A percentile compares a stretch with the other conserved stretches of the same genome.
Conservation (phyloP, 2,888 invertebrate species). For the Agrochola litura region DNA sequence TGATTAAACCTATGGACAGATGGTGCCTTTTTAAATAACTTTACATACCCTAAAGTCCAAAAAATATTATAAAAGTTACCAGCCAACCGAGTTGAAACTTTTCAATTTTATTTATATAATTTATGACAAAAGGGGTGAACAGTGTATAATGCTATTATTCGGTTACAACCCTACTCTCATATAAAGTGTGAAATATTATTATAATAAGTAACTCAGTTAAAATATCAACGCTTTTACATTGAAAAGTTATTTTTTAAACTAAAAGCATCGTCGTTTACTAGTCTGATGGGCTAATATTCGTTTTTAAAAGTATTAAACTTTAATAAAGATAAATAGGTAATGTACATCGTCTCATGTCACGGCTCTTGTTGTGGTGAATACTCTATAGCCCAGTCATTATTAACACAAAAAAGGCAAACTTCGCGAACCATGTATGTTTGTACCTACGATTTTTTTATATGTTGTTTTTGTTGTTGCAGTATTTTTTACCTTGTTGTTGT, state of each 20-base stretch:
- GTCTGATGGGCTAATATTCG: background rate
- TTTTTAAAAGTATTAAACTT: background rate
- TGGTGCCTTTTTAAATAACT: constrained; percentile 34
- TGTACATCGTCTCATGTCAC: background rate
- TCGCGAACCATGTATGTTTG: no score
- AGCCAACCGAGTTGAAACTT: constrained; percentile 40
- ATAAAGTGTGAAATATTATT: constrained; percentile 25
- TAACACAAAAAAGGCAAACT: no score
- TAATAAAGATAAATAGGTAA: no score
- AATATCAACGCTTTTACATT: constrained; percentile 4
- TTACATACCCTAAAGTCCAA: constrained; percentile 2
- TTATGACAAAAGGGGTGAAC: constrained; percentile 43
- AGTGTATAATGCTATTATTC: constrained; percentile 28
- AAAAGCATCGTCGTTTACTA: constrained; percentile 5
- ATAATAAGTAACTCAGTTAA: constrained; percentile 18
- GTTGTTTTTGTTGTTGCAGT: no score
- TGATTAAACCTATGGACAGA: constrained; percentile 29
- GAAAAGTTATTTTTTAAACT: constrained; percentile 25
- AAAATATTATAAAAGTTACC: constrained; percentile 51
- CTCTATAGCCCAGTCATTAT: no score
- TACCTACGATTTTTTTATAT: no score
- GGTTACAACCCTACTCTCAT: constrained; percentile 15
- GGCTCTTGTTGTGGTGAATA: background rate
- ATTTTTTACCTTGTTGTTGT: no score
- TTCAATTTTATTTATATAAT: constrained; percentile 50